Percentiles rank a stretch among this genome's conserved stretches.
Conservation (phyloP, 2,113 vertebrate genomes). For the Nothocercus julius region DNA sequence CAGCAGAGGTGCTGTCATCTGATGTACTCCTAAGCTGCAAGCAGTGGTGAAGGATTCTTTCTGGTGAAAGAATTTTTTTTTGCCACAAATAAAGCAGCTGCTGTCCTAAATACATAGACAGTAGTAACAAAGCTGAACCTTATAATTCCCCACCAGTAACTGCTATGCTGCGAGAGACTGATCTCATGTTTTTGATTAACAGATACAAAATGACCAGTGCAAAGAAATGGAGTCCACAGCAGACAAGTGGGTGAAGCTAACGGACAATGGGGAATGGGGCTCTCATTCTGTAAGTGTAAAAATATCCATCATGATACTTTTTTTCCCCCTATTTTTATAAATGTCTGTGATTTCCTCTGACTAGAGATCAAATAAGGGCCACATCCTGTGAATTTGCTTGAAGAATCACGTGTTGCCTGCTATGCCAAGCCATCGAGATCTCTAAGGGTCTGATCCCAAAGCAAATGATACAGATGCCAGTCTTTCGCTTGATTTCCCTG, state of each 20-base stretch:
- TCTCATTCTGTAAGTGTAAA: conserved; percentile 85
- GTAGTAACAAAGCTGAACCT: not conserved
- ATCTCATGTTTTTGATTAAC: conserved; percentile 57
- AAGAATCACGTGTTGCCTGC: not conserved
- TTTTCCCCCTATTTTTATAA: not conserved
- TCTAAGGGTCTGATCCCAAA: not conserved
- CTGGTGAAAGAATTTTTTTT: not conserved
- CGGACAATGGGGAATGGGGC: conserved; percentile 90
- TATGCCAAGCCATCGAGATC: not conserved
- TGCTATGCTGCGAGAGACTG: not conserved
- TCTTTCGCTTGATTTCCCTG: conserved; percentile 9
- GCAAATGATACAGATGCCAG: not conserved
- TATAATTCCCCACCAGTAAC: not conserved
- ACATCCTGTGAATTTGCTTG: not conserved
- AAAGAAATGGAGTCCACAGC: conserved; percentile 90
- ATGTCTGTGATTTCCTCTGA: not conserved
- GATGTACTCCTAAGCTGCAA: not conserved
- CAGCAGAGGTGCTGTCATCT: not conserved
- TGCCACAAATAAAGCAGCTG: not conserved
- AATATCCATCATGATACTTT: not conserved
- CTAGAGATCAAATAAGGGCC: not conserved
- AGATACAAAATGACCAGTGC: conserved; percentile 99
- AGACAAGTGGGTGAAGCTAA: conserved; percentile 93
- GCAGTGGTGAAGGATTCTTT: not conserved
- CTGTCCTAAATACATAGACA: not conserved